Base-by-base conservation (phyloP, 2,888 invertebrate genomes). In the Autographa pulchrina region DNA sequence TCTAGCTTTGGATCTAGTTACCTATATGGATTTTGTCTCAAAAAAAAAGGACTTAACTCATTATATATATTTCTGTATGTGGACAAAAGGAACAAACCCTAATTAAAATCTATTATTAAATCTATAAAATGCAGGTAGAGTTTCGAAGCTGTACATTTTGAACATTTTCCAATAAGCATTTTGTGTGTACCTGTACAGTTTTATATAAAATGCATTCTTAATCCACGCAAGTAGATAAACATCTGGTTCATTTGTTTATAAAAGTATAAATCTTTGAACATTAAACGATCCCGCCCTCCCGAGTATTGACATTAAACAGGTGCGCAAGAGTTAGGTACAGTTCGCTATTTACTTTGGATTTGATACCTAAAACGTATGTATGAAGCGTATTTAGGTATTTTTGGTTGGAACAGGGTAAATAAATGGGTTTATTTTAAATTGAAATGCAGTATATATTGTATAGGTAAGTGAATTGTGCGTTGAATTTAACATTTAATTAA, bases 271-370 rank as follows among this genome's bases (percentile, higher is more conserved):
- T 82, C 67, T 76, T 43, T 56, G 54, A 56, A 13, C 20, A 31
- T 18, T 31, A 70, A 74, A 71, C 74, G 62, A 69, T 52, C 81
- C 76, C 78, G 79, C 83, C 41, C 77, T 70, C 65, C 58, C 68
- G 68, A 59, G 48, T 78, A 78, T 80, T 79, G 87, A 88, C 80
- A 77, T 35, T 74, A 78, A 89, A 67, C 86, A 88, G 86, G 79
- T 78, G 70, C 62, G 60, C 67, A 65, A n/a, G 31, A n/a, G 61
- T 59, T 76, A 75, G 64, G 25, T 67, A 77, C n/a, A 54, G 4
- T 25, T 31, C n/a, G 63, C 48, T 62, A 78, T 82, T 56, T 69
- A 74, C 74, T 65, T 54, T 32, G 31, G n/a, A 59, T 70, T n/a
- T 14, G 13, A 62, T 65, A 43, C 56, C 41, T 60, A 38, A 20